Evolutionary conservation across 2,888 invertebrate genomes (phyloP).

Genomic region (Hybos culiciformis): DNA sequence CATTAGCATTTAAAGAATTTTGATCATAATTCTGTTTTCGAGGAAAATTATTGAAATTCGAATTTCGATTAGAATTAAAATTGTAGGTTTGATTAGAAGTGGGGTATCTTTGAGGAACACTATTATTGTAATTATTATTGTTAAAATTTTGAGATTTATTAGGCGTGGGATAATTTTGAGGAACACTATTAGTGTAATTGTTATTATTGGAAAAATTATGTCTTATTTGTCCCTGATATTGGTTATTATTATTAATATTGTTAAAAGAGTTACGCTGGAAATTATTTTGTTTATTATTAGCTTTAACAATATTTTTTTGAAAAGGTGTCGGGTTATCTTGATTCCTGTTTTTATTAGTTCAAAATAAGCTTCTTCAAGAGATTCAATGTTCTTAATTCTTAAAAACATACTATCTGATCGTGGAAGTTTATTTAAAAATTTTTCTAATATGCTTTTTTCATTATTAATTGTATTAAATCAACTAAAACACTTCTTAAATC

Average conservation of each 20-base stretch:
- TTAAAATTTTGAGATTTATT: background rate
- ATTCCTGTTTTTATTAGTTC: background rate
- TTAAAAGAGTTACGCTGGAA: background rate
- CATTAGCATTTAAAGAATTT: background rate
- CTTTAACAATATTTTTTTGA: background rate
- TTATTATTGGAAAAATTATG: background rate
- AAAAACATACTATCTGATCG: conserved; percentile 1
- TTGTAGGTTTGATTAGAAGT: no score
- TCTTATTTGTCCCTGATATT: background rate
- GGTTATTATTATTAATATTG: background rate
- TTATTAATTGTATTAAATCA: conserved; percentile 1
- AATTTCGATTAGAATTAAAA: background rate
- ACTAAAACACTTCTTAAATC: no score
- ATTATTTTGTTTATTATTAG: background rate
- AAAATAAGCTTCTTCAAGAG: background rate
- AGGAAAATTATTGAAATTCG: no score
- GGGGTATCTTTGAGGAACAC: no score
- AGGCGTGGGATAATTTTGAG: background rate
- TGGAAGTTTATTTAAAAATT: conserved; percentile 1
- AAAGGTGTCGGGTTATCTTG: background rate
- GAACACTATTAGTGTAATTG: background rate
- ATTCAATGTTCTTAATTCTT: background rate
- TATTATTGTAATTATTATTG: background rate
- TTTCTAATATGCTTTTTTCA: conserved; percentile 2
- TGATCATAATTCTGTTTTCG: no score